Evolutionary conservation across 2,797 vertebrate species (phyloP).

Genomic region (Botia almorhae): DNA sequence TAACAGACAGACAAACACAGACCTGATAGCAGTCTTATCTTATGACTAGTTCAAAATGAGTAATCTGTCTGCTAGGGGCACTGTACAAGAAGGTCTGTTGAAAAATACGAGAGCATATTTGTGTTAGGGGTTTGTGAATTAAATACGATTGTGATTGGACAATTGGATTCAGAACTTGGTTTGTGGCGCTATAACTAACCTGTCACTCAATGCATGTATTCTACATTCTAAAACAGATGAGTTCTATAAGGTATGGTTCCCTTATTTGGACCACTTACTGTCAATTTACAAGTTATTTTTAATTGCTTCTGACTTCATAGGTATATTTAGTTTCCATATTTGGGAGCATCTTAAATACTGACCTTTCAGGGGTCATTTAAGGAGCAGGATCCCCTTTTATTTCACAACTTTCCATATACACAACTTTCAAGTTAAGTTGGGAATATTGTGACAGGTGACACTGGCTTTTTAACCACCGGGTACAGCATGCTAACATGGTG

Average conservation of each 20-base stretch:
- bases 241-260: too few species aligned
- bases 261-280: too few species aligned
- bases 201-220: background rate
- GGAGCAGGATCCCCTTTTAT: conserved; percentile 6
- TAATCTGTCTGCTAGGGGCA: conserved; percentile 49
- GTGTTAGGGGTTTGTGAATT: background rate
- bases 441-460: conserved; percentile 35
- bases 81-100: background rate
- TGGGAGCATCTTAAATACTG: background rate
- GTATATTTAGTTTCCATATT: too few species aligned
- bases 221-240: too few species aligned
- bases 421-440: conserved; percentile 18
- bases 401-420: background rate
- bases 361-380: conserved; percentile 7
- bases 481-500: conserved; percentile 2
- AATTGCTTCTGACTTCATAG: too few species aligned
- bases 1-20: conserved; percentile 56
- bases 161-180: background rate
- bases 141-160: background rate
- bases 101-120: conserved; percentile 8
- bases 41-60: conserved; percentile 50
- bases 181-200: background rate
- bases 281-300: too few species aligned
- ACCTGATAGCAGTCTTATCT: conserved; percentile 48
- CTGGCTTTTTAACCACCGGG: conserved; percentile 1